These are phyloP conservation scores for Malurus leucopterus DNA, from an alignment of 2,797 vertebrate species.

Conservation along the genomic window DNA sequence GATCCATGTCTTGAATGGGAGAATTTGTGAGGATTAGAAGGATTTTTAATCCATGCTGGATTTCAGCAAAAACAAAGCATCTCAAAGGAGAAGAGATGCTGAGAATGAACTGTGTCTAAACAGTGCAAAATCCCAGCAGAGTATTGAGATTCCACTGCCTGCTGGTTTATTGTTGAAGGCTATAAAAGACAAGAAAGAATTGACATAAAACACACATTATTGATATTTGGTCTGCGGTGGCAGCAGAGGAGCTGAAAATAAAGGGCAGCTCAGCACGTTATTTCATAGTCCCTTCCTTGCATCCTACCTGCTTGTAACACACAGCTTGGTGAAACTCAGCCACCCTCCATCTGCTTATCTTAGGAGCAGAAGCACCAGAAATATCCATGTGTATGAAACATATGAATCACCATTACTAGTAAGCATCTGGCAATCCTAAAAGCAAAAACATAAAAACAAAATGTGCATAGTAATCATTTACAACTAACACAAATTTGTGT, in stretches of 20 bases:
- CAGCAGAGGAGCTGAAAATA: neutral
- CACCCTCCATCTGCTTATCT: neutral
- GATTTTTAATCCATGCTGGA: neutral
- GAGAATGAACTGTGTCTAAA: neutral
- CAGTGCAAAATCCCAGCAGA: neutral
- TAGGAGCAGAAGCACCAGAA: neutral
- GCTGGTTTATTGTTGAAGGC: neutral
- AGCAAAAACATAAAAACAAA: neutral
- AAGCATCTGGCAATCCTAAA: constrained; percentile 1
- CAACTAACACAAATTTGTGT: neutral
- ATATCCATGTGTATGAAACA: neutral
- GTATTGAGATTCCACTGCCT: neutral
- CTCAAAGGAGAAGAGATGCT: neutral
- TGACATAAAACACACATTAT: neutral
- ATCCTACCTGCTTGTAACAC: neutral
- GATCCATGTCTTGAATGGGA: neutral
- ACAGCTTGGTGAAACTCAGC: neutral
- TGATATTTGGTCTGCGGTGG: neutral
- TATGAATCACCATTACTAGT: neutral
- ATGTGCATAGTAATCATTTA: neutral
- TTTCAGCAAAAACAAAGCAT: neutral
- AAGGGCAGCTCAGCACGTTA: neutral
- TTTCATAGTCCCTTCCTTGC: neutral
- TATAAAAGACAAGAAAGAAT: neutral
- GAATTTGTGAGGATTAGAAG: neutral